Evolutionary conservation across 1,140 invertebrate genomes (phyloP).

Genomic region (Drosophila obscura): DNA sequence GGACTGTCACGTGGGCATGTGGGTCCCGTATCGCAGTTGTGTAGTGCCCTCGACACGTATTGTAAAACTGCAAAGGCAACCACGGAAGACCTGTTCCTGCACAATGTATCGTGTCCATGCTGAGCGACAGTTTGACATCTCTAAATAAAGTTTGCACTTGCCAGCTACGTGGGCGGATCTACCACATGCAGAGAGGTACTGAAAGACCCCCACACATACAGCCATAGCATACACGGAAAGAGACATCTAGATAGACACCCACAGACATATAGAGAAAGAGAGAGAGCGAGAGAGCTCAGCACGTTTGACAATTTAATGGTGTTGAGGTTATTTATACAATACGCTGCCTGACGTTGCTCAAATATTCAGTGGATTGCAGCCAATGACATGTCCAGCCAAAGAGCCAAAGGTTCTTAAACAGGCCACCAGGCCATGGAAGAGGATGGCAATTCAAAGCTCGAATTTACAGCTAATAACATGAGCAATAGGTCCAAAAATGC

Average conservation of each 20-base stretch:
- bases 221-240: background rate
- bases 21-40: conserved; percentile 10
- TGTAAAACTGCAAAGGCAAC: conserved; percentile 22
- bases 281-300: conserved; percentile 21
- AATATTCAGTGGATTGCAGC: conserved; percentile 65
- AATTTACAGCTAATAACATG: too few species aligned
- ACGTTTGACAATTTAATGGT: conserved; percentile 79
- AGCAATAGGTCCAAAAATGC: too few species aligned
- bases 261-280: conserved; percentile 7
- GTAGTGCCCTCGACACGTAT: background rate
- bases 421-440: too few species aligned
- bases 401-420: conserved; percentile 5
- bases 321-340: conserved; percentile 81
- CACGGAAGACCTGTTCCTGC: conserved; percentile 6
- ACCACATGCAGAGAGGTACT: conserved; percentile 3
- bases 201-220: conserved; percentile 12
- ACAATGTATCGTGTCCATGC: conserved; percentile 59
- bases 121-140: conserved; percentile 79
- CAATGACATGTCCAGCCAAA: conserved; percentile 56
- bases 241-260: conserved; percentile 10
- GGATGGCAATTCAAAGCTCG: too few species aligned
- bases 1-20: conserved; percentile 33
- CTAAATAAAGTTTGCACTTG: conserved; percentile 80
- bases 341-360: conserved; percentile 61
- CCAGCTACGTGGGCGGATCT: conserved; percentile 50